Percentiles rank a stretch among this genome's conserved stretches.
Conservation (phyloP, 2,888 invertebrate genomes). For the Halocaridina rubra region DNA sequence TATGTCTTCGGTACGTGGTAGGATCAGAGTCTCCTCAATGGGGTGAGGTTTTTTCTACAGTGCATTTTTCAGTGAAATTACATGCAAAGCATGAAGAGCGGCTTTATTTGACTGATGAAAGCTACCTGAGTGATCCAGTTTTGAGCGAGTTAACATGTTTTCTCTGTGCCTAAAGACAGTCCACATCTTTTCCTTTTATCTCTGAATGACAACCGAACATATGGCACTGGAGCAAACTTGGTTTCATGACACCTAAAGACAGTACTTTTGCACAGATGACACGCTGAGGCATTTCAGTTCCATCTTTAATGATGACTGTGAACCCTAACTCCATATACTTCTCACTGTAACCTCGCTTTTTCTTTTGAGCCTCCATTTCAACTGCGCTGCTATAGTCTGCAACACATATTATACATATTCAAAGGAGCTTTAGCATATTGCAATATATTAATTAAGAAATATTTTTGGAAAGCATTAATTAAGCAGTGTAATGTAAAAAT, state of each 20-base stretch:
- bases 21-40: background rate
- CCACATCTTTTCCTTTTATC: conserved; percentile 5
- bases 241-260: background rate
- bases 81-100: background rate
- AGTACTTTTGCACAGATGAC: background rate
- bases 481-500: too few relatives aligned
- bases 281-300: too few relatives aligned
- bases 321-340: conserved; percentile 1
- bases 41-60: background rate
- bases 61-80: background rate
- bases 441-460: background rate
- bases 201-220: background rate
- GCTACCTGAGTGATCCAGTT: background rate
- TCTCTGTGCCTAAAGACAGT: background rate
- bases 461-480: background rate
- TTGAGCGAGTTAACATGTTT: background rate
- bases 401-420: background rate
- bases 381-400: background rate
- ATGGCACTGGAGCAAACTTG: conserved; percentile 10
- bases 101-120: conserved; percentile 12
- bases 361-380: background rate
- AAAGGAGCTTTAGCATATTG: background rate
- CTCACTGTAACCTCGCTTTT: background rate
- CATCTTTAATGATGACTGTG: background rate
- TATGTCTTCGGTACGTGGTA: background rate